These are phyloP conservation scores for Xestia rhomboidea DNA, from an alignment of 2,888 invertebrate genomes.

Conservation along the genomic window DNA sequence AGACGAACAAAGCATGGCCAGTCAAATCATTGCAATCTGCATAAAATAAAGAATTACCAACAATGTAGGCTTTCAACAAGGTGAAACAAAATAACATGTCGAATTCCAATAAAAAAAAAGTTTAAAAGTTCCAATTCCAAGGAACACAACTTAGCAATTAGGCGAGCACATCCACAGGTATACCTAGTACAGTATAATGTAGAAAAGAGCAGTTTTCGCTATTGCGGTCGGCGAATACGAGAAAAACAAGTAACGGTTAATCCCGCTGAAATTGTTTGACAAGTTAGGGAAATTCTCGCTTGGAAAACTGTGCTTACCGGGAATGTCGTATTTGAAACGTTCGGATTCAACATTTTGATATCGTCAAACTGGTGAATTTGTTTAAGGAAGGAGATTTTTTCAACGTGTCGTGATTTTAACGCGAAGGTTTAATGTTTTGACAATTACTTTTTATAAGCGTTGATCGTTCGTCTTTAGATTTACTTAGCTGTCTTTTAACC, in stretches of 20 bases:
- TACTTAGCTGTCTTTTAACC: too few species aligned
- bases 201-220: constrained; percentile 16
- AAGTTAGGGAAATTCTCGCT: constrained; percentile 41
- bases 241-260: constrained; percentile 45
- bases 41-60: not conserved
- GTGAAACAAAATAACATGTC: not conserved
- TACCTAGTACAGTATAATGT: not conserved
- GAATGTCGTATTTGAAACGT: constrained; percentile 22
- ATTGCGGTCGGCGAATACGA: constrained; percentile 26
- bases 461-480: not conserved
- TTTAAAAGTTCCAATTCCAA: not conserved
- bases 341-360: constrained; percentile 29
- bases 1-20: not conserved
- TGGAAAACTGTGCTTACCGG: constrained; percentile 33
- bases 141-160: not conserved
- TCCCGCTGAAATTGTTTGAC: constrained; percentile 46
- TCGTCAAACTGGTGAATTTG: constrained; percentile 4
- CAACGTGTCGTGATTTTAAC: not conserved
- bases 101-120: not conserved
- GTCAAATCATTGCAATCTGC: not conserved
- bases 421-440: not conserved
- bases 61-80: too few species aligned
- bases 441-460: not conserved
- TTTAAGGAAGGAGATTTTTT: not conserved
- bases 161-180: constrained; percentile 3